Conservation (phyloP, 2,797 vertebrate genomes). For the Tinamus major region DNA sequence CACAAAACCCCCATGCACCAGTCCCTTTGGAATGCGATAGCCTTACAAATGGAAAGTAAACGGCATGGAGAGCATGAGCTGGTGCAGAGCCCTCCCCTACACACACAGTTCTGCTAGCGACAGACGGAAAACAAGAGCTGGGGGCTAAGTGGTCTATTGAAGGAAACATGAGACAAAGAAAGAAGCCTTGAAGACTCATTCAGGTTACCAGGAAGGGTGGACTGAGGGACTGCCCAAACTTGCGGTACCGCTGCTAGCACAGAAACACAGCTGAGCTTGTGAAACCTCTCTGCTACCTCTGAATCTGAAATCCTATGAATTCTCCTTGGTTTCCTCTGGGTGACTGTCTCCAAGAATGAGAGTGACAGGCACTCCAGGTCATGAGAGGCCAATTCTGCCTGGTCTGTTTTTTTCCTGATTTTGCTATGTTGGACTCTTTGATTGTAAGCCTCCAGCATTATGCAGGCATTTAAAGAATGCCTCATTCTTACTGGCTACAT, state of each 20-base stretch:
- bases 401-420: not conserved
- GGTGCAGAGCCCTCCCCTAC: not conserved
- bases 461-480: not conserved
- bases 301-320: not conserved
- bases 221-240: not conserved
- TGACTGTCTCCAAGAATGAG: not conserved
- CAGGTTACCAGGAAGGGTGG: not conserved
- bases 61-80: not conserved
- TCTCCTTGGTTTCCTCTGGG: not conserved
- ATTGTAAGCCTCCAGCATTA: not conserved
- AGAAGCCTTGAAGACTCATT: not conserved
- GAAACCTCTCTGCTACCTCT: not conserved
- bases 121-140: not conserved
- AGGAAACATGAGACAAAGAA: not conserved
- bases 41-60: constrained; percentile 6
- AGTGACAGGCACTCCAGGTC: not conserved
- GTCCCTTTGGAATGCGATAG: not conserved
- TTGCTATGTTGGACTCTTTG: not conserved
- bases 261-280: not conserved
- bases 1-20: not conserved
- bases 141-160: not conserved
- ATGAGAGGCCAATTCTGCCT: not conserved
- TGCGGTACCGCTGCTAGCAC: not conserved
- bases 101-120: not conserved
- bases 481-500: not conserved